Evolutionary conservation across 53 echinoderm and acorn worm genomes (phyloP).

Genomic region (Zoroaster sp.): DNA sequence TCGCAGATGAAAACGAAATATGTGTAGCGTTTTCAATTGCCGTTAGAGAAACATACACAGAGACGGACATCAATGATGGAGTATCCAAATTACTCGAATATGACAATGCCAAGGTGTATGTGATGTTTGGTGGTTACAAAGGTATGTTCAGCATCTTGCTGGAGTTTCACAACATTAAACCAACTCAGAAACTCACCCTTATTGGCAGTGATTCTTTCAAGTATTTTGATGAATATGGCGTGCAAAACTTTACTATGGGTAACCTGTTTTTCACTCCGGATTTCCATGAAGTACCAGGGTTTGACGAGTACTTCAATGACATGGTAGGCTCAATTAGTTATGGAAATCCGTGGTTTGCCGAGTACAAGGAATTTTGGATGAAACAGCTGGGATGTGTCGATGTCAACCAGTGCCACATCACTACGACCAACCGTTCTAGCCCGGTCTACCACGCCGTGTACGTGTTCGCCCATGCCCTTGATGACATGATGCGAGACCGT

Average conservation of each 20-base stretch:
- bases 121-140: slow-evolving; percentile 8
- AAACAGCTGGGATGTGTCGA: slow-evolving; percentile 8
- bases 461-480: slow-evolving; percentile 79
- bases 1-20: slow-evolving; percentile 41
- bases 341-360: slow-evolving; percentile 35
- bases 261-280: slow-evolving; percentile 3
- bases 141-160: slow-evolving; percentile 20
- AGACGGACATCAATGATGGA: slow-evolving; percentile 19
- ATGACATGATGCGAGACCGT: slow-evolving; percentile 71
- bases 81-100: neutral
- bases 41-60: neutral
- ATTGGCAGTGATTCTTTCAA: slow-evolving; percentile 26
- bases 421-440: slow-evolving; percentile 2
- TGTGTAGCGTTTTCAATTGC: slow-evolving; percentile 48
- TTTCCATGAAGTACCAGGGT: neutral
- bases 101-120: slow-evolving; percentile 32
- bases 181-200: slow-evolving; percentile 2
- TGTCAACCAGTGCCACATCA: neutral
- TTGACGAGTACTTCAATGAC: neutral
- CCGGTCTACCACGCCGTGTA: slow-evolving; percentile 68
- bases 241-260: neutral
- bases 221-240: neutral
- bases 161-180: neutral
- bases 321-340: neutral
- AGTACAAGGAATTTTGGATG: slow-evolving; percentile 22